Percentiles rank a stretch among this genome's conserved stretches.
Conservation (phyloP, 2,113 vertebrate genomes). For the Porphyrio hochstetteri region DNA sequence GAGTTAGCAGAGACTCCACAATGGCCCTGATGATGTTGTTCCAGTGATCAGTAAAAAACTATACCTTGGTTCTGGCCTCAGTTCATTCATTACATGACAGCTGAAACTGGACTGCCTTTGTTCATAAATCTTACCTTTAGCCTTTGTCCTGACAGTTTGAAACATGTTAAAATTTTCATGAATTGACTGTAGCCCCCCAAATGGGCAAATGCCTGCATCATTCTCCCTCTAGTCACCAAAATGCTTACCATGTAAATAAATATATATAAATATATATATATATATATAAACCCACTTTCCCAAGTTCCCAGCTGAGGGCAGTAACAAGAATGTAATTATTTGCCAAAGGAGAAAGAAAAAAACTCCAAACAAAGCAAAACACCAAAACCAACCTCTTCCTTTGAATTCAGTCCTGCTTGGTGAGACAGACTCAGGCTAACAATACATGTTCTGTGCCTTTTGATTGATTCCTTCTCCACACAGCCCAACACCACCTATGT, state of each 20-base stretch:
- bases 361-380: neutral
- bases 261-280: rapidly evolving
- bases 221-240: neutral
- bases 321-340: neutral
- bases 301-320: neutral
- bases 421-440: neutral
- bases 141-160: neutral
- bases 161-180: neutral
- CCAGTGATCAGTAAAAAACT: neutral
- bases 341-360: neutral
- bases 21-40: neutral
- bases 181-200: neutral
- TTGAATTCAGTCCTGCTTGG: neutral
- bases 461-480: neutral
- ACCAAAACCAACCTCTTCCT: neutral
- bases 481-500: neutral
- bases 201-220: neutral
- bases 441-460: neutral
- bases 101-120: neutral
- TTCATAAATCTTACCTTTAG: neutral
- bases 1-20: neutral
- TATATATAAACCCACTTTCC: neutral
- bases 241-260: neutral
- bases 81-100: neutral
- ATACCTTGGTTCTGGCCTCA: neutral